These are phyloP conservation scores for Poecile atricapillus DNA, from an alignment of 2,113 vertebrate species.

Conservation along the genomic window DNA sequence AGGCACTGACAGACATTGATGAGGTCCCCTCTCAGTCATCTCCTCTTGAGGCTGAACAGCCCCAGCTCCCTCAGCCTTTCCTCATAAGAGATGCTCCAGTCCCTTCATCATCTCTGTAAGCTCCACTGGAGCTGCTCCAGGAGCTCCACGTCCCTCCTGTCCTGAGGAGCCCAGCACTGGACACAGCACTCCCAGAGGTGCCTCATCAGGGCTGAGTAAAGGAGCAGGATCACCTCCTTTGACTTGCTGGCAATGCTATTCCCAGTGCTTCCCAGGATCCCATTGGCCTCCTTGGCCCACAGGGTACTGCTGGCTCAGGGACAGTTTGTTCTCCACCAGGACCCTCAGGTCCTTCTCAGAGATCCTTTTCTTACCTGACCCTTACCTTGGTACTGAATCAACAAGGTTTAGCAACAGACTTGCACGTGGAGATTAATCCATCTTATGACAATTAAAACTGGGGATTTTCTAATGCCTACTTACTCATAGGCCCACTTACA, in stretches of 20 bases:
- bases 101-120: not conserved
- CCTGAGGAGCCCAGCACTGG: not conserved
- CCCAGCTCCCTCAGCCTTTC: not conserved
- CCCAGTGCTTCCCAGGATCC: accelerated
- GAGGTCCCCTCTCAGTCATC: not conserved
- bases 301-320: not conserved
- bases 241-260: not conserved
- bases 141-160: not conserved
- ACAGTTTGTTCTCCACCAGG: not conserved
- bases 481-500: not conserved
- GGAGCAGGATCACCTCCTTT: not conserved
- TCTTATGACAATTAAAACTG: not conserved
- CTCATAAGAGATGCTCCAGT: not conserved
- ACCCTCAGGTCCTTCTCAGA: not conserved
- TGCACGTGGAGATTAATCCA: not conserved
- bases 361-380: not conserved
- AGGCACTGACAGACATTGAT: not conserved
- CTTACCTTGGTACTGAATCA: not conserved
- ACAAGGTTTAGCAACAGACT: not conserved
- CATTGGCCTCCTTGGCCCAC: not conserved
- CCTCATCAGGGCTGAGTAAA: not conserved
- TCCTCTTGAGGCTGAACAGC: not conserved
- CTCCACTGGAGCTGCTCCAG: not conserved
- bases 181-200: not conserved
- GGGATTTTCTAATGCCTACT: not conserved